These are phyloP conservation scores for Cephalopterus ornatus DNA, from an alignment of 2,113 vertebrate genomes.

Conservation along the genomic window DNA sequence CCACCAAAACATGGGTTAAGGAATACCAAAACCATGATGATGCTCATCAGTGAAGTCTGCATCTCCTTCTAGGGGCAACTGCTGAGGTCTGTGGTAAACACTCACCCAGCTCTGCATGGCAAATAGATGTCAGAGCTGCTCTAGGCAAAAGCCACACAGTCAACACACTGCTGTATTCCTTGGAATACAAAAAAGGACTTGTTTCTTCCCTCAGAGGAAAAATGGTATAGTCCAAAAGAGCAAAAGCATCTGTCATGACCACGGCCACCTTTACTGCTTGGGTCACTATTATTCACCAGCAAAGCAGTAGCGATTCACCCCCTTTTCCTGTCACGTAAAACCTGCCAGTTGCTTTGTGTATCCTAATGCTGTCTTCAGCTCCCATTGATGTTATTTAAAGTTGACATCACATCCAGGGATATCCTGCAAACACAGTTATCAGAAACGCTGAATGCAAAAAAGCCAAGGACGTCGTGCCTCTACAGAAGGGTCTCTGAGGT, in stretches of 20 bases:
- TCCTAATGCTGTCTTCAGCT: neutral
- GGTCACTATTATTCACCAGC: neutral
- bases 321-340: neutral
- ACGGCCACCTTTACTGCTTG: neutral
- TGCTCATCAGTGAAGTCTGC: neutral
- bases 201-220: neutral
- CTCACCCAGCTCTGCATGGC: neutral
- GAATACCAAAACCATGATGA: neutral
- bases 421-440: neutral
- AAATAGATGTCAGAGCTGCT: neutral
- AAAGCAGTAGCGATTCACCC: neutral
- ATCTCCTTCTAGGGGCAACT: neutral
- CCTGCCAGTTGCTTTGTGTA: neutral
- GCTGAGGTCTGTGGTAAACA: neutral
- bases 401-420: neutral
- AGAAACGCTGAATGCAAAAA: neutral
- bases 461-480: rapidly evolving
- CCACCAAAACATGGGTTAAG: neutral
- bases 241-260: neutral
- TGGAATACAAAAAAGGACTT: neutral
- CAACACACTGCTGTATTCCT: neutral
- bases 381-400: neutral
- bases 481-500: neutral
- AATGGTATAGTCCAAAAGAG: neutral
- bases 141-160: neutral